phyloP scores from a whole-genome alignment of 2,888 invertebrate genomes.

The Gari tellinella region DNA sequence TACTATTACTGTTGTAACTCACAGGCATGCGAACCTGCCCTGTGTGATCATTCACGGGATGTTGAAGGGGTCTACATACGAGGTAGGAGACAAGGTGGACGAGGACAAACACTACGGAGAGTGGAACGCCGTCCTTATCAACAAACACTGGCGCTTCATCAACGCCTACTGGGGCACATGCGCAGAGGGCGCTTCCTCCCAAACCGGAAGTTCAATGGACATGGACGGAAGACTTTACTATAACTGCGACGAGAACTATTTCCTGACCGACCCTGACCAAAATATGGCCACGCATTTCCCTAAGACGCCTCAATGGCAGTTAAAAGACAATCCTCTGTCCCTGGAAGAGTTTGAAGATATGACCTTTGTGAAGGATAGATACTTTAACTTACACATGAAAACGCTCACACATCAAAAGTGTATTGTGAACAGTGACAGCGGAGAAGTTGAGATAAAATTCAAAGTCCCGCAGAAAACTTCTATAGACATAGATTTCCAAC shows the following conservation, averaged over 20 bases:
- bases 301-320: conserved; percentile 72
- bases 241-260: conserved; percentile 80
- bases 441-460: conserved; percentile 66
- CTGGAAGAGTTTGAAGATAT: conserved; percentile 72
- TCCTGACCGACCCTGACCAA: conserved; percentile 79
- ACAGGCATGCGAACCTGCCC: conserved; percentile 74
- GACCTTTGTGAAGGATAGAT: conserved; percentile 80
- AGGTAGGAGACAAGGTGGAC: conserved; percentile 74
- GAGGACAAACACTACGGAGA: conserved; percentile 76
- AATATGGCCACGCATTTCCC: conserved; percentile 78
- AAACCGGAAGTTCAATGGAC: conserved; percentile 41
- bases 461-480: conserved; percentile 53
- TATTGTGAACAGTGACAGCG: conserved; percentile 52
- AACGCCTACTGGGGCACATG: conserved; percentile 81
- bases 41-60: conserved; percentile 78
- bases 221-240: conserved; percentile 59
- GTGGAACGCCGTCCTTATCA: conserved; percentile 80
- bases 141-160: conserved; percentile 78
- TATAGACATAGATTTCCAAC: conserved; percentile 62
- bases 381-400: conserved; percentile 73
- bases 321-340: conserved; percentile 66
- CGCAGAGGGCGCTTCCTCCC: conserved; percentile 64
- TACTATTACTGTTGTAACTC: conserved; percentile 7
- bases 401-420: conserved; percentile 69
- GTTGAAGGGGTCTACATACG: conserved; percentile 79